Base-by-base conservation (phyloP, 2,113 vertebrate species). In the Hucho hucho region DNA sequence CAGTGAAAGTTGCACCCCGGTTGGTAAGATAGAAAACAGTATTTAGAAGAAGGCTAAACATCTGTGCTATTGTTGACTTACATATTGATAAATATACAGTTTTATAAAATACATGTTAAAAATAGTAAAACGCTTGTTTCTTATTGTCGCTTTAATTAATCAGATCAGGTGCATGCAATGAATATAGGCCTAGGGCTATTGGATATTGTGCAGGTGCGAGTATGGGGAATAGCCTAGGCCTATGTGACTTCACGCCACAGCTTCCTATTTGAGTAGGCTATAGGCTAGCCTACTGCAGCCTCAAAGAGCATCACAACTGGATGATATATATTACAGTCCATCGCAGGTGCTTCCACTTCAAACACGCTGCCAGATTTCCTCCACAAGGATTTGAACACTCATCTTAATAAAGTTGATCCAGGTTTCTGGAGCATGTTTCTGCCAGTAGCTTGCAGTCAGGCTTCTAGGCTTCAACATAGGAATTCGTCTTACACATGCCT, bases 321-420 rank as follows among this genome's bases (percentile, higher is more conserved):
- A 43, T 2, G 37, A 43, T 43, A 11, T 61, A 70, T 72, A 74
- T 67, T 74, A 7, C 14, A 47, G 18, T 65, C 69, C 49, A 65
- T 64, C 46, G 24, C 75, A 77, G 72, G 75, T 77, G 72, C 65
- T 70, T 81, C 76, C 66, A 56, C 59, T 56, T 61, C 25, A 66
- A 64, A 59, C 9, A 29, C 9, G 47, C 53, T 47, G 32, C 24
- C 43, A 67, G 47, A 65, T 37, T 58, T 49, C 25, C 64, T 24
- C 58, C 58, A n/a, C 9, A 43, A 25, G 16, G 14, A 67, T 43
- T 43, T 20, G 26, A 67, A 20, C 18, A 20, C 65, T 32, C 65
- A 37, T 37, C 65, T 67, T 67, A 20, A 18, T 29, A 37, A 43
- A 37, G 14, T 37, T 53, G 20, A 67, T 16, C 6, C 26, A 43